Conservation (phyloP, 2,113 vertebrate species). For the Manacus vitellinus region DNA sequence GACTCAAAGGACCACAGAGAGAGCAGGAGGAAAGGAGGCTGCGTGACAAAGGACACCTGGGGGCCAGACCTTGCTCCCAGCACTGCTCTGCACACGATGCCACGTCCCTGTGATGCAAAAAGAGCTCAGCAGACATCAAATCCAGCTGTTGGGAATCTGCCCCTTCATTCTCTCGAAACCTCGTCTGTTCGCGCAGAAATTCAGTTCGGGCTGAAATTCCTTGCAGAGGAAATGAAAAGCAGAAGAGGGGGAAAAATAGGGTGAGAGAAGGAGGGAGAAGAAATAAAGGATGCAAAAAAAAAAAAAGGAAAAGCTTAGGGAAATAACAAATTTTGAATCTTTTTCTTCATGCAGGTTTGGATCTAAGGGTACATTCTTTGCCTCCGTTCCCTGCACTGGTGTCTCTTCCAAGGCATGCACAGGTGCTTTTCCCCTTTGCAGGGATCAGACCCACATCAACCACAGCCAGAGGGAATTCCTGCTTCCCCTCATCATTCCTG, state of each 20-base stretch:
- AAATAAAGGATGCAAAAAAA: not conserved
- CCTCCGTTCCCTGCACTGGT: not conserved
- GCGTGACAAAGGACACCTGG: not conserved
- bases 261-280: not conserved
- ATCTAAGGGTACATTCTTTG: not conserved
- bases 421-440: not conserved
- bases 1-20: not conserved
- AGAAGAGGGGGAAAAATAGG: not conserved
- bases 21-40: not conserved
- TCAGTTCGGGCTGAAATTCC: not conserved
- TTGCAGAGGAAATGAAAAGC: not conserved
- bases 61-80: not conserved
- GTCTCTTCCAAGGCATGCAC: not conserved
- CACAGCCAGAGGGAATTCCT: not conserved
- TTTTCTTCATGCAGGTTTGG: not conserved
- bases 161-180: not conserved
- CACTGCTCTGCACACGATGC: not conserved
- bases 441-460: not conserved
- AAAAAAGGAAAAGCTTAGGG: not conserved
- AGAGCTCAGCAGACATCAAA: not conserved
- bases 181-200: not conserved
- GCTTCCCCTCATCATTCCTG: not conserved
- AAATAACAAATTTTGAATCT: not conserved
- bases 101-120: not conserved
- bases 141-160: not conserved